Evolutionary conservation across 2,888 invertebrate species (phyloP), one percentile per base, ranked within the genome.

Genomic region (Monochamus alternatus): DNA sequence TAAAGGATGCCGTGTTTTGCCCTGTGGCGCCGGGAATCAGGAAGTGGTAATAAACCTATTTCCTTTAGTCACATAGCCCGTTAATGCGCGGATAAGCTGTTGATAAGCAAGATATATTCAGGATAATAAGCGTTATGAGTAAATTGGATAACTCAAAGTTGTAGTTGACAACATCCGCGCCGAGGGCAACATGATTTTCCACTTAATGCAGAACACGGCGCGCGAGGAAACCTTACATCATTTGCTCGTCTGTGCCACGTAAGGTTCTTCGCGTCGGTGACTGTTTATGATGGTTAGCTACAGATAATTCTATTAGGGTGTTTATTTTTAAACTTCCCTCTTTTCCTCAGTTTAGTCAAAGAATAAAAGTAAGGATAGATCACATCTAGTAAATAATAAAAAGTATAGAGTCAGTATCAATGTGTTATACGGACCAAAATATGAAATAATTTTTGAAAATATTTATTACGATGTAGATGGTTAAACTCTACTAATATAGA

Each of bases 131-230:
- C 81, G 80, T 81, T 79, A 82, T 83, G 78, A 82, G 78, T 74
- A 80, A 83, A 84, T 82, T 84, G 81, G 82, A 82, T 83, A 82
- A 81, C 78, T 77, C 67, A 76, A 77, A 81, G 77, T 75, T 80
- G 79, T 76, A 81, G 81, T 79, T 80, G 81, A 82, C 80, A 78
- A 81, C 78, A 80, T 83, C 81, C 82, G 80, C 73, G 83, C 83
- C 73, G 59, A 73, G 77, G 79, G 83, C 83, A 79, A 84, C 84
- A 83, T 76, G 83, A 75, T 80, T 84, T 80, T 80, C 79, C 83
- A 83, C 82, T 83, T 81, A 84, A 81, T 80, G 76, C 77, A 77
- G 77, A 76, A 79, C 77, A 80, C 80, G 82, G 78, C 81, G 79
- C 78, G 79, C 79, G 81, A 82, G 77, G 77, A 75, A 76, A 75